A percentile compares a stretch with the other conserved stretches of the same genome.
Conservation (phyloP, 2,888 invertebrate genomes). For the Nysson spinosus region DNA sequence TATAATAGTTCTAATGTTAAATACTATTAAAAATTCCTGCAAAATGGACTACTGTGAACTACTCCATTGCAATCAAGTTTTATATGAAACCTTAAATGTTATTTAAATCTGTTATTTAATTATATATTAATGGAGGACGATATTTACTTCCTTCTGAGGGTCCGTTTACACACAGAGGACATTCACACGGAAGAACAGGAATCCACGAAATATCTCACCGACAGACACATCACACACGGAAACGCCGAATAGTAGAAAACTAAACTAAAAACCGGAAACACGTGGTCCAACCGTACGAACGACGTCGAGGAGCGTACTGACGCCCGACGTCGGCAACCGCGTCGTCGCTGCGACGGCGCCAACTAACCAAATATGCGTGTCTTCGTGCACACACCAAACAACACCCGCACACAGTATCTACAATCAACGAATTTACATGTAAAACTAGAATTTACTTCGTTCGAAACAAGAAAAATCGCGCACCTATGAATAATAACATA, state of each 20-base stretch:
- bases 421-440: too few species aligned
- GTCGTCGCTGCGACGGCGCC: conserved; percentile 52
- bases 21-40: too few species aligned
- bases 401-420: too few species aligned
- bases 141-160: conserved; percentile 51
- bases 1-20: too few species aligned
- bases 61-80: too few species aligned
- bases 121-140: not conserved
- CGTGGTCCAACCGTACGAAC: conserved; percentile 51
- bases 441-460: too few species aligned
- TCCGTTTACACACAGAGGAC: conserved; percentile 47
- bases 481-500: too few species aligned
- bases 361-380: conserved; percentile 31
- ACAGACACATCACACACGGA: conserved; percentile 37
- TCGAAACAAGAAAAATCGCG: too few species aligned
- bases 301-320: conserved; percentile 64
- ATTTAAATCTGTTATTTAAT: too few species aligned
- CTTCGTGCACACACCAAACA: conserved; percentile 6
- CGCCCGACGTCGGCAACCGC: conserved; percentile 44
- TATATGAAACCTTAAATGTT: too few species aligned
- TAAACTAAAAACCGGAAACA: conserved; percentile 54
- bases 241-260: conserved; percentile 4
- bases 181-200: conserved; percentile 46
- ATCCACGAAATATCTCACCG: not conserved
- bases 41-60: too few species aligned